Conservation (phyloP, 2,888 invertebrate genomes). For the Folsomia manolachei region DNA sequence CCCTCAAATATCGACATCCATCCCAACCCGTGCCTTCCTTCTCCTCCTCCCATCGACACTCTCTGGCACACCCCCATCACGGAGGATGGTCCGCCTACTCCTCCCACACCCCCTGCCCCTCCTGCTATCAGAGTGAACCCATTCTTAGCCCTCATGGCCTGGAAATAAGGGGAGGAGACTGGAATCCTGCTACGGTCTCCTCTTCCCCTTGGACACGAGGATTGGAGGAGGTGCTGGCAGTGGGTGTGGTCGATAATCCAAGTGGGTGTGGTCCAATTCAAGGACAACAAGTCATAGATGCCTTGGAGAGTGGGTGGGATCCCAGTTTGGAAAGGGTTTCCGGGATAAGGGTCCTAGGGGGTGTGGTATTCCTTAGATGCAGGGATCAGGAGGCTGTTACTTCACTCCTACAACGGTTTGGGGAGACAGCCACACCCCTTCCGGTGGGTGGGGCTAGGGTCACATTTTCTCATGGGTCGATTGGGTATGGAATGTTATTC, state of each 20-base stretch:
- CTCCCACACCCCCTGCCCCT: too few species aligned
- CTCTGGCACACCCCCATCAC: not conserved
- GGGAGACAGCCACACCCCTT: not conserved
- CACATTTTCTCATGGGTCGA: constrained; percentile 30
- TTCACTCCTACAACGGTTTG: constrained; percentile 50
- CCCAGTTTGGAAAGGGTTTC: constrained; percentile 51
- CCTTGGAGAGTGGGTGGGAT: constrained; percentile 53
- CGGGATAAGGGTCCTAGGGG: constrained; percentile 52
- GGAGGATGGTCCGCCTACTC: too few species aligned
- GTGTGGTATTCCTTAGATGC: constrained; percentile 52
- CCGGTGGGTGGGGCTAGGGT: constrained; percentile 46
- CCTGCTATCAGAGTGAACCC: not conserved
- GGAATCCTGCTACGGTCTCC: constrained; percentile 16
- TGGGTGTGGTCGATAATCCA: not conserved
- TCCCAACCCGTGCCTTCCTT: too few species aligned
- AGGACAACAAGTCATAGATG: constrained; percentile 54
- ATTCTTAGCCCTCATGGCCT: not conserved
- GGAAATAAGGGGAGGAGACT: not conserved
- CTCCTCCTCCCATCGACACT: not conserved
- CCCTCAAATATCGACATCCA: not conserved
- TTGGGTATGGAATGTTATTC: too few species aligned
- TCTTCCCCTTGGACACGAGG: constrained; percentile 3
- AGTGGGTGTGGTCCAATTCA: not conserved
- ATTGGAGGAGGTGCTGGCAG: not conserved
- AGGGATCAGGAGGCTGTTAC: constrained; percentile 51